Conservation (phyloP, 2,888 invertebrate genomes). For the Electrophaes corylata region DNA sequence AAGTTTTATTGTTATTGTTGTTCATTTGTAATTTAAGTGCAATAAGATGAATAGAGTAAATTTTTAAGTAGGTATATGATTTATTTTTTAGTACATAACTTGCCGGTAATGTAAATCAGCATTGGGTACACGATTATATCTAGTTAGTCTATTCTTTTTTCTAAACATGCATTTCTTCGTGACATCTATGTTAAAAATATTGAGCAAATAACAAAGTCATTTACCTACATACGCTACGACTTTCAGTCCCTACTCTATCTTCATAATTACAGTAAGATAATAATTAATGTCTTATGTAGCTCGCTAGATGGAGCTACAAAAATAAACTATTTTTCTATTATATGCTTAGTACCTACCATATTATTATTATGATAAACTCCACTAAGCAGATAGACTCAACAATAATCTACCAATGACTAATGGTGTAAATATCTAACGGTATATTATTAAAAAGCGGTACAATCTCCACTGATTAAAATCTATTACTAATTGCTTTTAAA, state of each 20-base stretch:
- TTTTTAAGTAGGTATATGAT: no score
- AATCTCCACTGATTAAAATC: neutral
- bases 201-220: slow-evolving; percentile 21
- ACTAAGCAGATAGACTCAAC: no score
- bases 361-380: no score
- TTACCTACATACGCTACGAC: neutral
- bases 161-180: neutral
- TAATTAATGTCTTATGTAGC: no score
- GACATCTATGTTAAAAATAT: slow-evolving; percentile 19
- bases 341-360: no score
- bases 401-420: neutral
- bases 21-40: no score
- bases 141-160: neutral
- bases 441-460: neutral
- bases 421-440: neutral
- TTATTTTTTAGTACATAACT: no score
- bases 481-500: neutral
- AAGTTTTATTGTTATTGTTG: no score
- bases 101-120: neutral
- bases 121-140: neutral
- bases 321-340: no score
- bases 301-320: no score
- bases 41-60: no score
- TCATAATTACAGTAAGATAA: no score
- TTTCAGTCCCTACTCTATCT: slow-evolving; percentile 2